phyloP scores from a whole-genome alignment of 2,888 invertebrate genomes.

The Synanthedon andrenaeformis region DNA sequence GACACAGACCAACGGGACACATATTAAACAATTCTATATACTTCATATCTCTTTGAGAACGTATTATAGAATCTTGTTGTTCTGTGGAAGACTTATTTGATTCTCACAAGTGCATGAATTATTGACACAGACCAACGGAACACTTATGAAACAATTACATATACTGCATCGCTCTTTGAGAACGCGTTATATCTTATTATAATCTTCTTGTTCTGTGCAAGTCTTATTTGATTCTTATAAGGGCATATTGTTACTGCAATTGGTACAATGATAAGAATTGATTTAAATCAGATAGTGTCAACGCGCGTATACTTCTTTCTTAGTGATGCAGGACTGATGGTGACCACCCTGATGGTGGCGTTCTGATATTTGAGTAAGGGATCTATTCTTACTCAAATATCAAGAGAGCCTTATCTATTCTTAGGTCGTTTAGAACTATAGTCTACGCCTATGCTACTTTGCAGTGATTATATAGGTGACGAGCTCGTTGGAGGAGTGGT shows the following conservation, averaged over 20 bases:
- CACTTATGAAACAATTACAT: slow-evolving; percentile 17
- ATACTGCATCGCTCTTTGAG: neutral
- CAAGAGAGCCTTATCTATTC: too few species aligned
- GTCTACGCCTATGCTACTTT: too few species aligned
- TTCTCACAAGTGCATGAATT: slow-evolving; percentile 2
- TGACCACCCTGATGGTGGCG: too few species aligned
- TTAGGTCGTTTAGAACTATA: too few species aligned
- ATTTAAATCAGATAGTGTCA: too few species aligned
- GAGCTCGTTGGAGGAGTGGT: too few species aligned
- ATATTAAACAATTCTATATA: slow-evolving; percentile 3
- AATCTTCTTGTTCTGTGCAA: neutral
- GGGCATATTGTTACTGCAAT: neutral
- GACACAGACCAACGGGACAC: slow-evolving; percentile 26
- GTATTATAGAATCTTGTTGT: neutral
- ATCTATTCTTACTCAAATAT: too few species aligned
- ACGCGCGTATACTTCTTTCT: too few species aligned
- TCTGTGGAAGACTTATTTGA: neutral
- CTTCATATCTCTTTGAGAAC: neutral
- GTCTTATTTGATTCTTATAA: neutral
- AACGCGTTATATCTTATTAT: neutral
- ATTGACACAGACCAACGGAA: slow-evolving; percentile 21
- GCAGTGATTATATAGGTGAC: too few species aligned
- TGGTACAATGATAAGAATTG: too few species aligned
- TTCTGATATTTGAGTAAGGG: too few species aligned
- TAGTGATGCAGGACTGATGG: too few species aligned